Evolutionary conservation across 2,113 vertebrate species (phyloP), one percentile per base, ranked within the genome.

Genomic region (Micromys minutus): DNA sequence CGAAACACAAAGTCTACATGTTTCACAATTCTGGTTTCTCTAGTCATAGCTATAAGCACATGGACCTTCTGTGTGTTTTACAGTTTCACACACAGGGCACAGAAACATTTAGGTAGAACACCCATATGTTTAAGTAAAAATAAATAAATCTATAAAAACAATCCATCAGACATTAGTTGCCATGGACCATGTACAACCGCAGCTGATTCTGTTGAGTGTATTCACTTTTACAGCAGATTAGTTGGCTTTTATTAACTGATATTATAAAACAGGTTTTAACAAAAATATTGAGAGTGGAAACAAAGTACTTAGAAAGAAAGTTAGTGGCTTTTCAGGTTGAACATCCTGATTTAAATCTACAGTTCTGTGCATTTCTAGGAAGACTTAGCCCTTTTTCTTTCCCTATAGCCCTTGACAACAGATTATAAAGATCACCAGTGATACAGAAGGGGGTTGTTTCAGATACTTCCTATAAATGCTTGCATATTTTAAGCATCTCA

Each of bases 401-500:
- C 11, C 69, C 4, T 81, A 1, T 6, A 16, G 1, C 3, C 3
- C 4, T 71, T 55, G 21, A 22, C 47, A 16, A 67, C 5, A 47
- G 31, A n/a, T 6, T 45, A 12, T 19, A 88, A 67, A 63, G 16
- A 34, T 50, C 39, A 69, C 36, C 9, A 77, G 52, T 26, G 2
- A 71, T 65, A 80, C 36, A 76, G 86, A 42, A 72, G 75, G 1
- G 21, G 42, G 4, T 57, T 69, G 7, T 69, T 36, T 36, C 77
- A 61, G 36, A 81, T 6, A 84, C 5, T 75, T 26, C 39, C 21
- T 63, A 39, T 19, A 93, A 88, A 24, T 1, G 63, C 42, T 89
- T 90, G 22, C 59, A n/a, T 24, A 65, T 77, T 84, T 91, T 79
- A 55, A 89, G 81, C 9, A 92, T 61, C 19, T 72, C 92, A 71